A percentile compares a stretch with the other conserved stretches of the same genome.
These are phyloP conservation scores for Mastomys natalensis DNA, from an alignment of 2,113 vertebrate species.

Conservation along the genomic window DNA sequence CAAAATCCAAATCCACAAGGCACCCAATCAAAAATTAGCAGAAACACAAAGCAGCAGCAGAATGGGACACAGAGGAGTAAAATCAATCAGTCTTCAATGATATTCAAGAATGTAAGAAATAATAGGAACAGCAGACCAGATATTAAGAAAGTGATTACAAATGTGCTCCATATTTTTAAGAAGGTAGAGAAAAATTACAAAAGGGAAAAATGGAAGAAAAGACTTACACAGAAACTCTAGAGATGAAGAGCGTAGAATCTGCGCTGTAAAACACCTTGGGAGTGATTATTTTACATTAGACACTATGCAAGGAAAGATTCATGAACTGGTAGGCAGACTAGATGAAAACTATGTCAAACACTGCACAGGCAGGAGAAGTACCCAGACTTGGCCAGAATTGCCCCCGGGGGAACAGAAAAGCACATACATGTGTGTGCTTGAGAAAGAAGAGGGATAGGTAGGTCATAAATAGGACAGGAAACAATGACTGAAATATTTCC, in stretches of 20 bases:
- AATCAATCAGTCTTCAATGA: not conserved
- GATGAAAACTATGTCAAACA: not conserved
- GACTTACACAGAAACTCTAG: constrained; percentile 13
- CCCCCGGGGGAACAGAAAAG: not conserved
- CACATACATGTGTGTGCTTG: not conserved
- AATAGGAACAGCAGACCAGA: not conserved
- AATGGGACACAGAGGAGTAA: not conserved
- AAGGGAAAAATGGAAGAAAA: not conserved
- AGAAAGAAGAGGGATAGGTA: not conserved
- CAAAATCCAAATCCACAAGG: not conserved
- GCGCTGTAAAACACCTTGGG: not conserved
- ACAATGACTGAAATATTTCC: not conserved
- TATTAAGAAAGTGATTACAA: not conserved
- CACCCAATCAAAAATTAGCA: constrained; percentile 8
- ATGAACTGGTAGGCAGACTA: not conserved
- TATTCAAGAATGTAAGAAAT: not conserved
- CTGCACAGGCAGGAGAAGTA: not conserved
- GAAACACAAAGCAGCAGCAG: not conserved
- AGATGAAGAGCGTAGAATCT: not conserved
- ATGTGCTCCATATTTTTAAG: not conserved
- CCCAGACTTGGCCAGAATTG: not conserved
- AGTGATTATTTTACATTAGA: not conserved
- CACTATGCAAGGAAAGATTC: not conserved
- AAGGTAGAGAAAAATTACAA: not conserved
- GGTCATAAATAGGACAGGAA: not conserved